Percentiles rank a stretch among this genome's conserved stretches.
Evolutionary conservation across 2,113 vertebrate species (phyloP).

Genomic region (Clarias gariepinus): DNA sequence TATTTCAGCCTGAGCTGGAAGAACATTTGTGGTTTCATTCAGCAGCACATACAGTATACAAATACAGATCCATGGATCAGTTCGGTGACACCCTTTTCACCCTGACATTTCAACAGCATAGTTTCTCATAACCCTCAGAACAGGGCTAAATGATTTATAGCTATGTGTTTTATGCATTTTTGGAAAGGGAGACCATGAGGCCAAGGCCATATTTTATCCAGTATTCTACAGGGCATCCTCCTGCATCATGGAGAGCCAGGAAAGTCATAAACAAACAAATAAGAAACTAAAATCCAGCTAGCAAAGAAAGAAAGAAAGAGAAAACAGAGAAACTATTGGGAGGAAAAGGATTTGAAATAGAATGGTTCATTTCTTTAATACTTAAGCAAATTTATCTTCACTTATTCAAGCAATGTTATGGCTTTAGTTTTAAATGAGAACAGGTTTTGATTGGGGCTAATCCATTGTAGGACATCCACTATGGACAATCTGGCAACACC

Average conservation of each 20-base stretch:
- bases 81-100: background rate
- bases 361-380: background rate
- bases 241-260: conserved; percentile 29
- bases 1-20: background rate
- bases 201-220: conserved; percentile 7
- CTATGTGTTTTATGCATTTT: conserved; percentile 53
- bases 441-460: background rate
- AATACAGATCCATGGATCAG: background rate
- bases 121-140: conserved; percentile 21
- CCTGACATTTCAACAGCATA: conserved; percentile 10
- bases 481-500: too few species aligned
- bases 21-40: background rate
- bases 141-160: conserved; percentile 22
- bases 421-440: background rate
- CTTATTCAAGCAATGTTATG: background rate
- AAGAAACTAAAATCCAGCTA: background rate
- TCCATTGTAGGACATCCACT: too few species aligned
- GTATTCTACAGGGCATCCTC: background rate
- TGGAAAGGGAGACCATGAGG: conserved; percentile 31
- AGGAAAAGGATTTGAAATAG: background rate
- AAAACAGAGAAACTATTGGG: background rate
- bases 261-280: background rate
- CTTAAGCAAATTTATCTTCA: background rate
- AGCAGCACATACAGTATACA: conserved; percentile 18
- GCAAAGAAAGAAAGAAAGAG: background rate